Conservation (phyloP, 2,797 vertebrate species). For the Danio aesculapii region DNA sequence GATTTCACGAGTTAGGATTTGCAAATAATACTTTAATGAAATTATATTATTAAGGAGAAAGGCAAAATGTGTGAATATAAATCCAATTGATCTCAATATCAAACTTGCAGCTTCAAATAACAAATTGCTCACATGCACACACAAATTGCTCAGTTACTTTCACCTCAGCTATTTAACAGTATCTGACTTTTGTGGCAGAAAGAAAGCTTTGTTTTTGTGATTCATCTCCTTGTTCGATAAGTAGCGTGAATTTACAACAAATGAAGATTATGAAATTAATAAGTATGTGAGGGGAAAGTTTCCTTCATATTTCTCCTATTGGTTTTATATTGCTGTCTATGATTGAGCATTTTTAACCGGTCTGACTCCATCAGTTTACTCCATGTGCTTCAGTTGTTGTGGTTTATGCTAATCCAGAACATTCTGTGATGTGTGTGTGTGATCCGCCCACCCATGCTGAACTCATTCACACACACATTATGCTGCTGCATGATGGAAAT, state of each 20-base stretch:
- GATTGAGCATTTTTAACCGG: not conserved
- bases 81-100: no score
- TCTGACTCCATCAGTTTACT: not conserved
- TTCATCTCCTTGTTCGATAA: not conserved
- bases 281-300: not conserved
- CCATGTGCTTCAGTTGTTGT: not conserved
- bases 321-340: not conserved
- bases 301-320: not conserved
- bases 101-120: not conserved
- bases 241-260: not conserved
- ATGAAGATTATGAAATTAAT: not conserved
- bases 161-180: not conserved
- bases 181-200: not conserved
- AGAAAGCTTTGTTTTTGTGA: not conserved
- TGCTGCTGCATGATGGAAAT: not conserved
- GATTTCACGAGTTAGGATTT: no score
- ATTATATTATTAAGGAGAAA: no score
- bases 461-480: not conserved
- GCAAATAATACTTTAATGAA: no score
- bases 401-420: slow-evolving; percentile 15
- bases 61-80: no score
- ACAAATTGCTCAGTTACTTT: no score
- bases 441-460: not conserved
- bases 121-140: no score
- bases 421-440: slow-evolving; percentile 4